These are phyloP conservation scores for Cebuella pygmaea DNA, from an alignment of 2,797 vertebrate genomes.

Conservation along the genomic window DNA sequence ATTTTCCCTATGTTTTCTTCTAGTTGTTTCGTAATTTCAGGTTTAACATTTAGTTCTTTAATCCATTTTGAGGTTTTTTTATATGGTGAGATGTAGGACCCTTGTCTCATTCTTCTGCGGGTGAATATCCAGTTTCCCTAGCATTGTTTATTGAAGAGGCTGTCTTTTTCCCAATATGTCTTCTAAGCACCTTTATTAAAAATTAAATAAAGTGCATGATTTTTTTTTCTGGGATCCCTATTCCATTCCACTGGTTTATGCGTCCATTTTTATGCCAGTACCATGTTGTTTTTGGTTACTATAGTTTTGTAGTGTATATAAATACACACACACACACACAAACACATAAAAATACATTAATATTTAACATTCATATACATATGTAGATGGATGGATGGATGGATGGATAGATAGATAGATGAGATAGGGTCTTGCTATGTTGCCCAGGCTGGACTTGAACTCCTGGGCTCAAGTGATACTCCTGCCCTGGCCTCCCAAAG, in stretches of 20 bases:
- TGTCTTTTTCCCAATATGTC: not conserved
- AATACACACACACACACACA: too few species aligned
- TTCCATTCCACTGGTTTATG: not conserved
- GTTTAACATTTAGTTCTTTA: not conserved
- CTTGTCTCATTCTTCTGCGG: not conserved
- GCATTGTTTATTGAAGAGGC: not conserved
- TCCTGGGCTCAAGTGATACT: too few species aligned
- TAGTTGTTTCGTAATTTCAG: not conserved
- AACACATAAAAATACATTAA: too few species aligned
- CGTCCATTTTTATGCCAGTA: not conserved
- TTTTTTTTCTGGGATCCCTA: not conserved
- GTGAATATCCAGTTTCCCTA: not conserved
- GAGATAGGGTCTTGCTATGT: too few species aligned
- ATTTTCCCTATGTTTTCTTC: not conserved
- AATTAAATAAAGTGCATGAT: not conserved
- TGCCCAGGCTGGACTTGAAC: too few species aligned
- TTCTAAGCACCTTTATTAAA: not conserved
- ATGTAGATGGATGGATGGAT: too few species aligned
- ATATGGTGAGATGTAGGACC: not conserved
- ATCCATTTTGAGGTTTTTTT: not conserved
- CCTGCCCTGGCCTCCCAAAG: accelerated
- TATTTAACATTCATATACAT: too few species aligned
- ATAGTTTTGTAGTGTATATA: not conserved
- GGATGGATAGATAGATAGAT: too few species aligned
- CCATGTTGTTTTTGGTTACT: not conserved